Base-by-base conservation (phyloP, 1,140 invertebrate genomes). In the Lutraria rhynchaena region DNA sequence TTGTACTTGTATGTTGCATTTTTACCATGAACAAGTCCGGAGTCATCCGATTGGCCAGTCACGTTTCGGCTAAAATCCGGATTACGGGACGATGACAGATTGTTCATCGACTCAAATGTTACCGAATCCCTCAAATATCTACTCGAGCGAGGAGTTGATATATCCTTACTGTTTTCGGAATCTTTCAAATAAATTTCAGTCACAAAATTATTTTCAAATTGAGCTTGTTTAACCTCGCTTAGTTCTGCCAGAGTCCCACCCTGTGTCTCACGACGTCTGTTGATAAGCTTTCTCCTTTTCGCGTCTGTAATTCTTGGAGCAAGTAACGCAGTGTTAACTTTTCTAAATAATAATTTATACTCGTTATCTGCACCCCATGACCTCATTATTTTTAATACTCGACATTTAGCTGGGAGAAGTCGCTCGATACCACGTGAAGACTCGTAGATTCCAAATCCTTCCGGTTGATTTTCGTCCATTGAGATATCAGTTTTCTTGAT, bases 361-460 rank as follows among this genome's bases (percentile, higher is more conserved):
- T 80, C 51, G n/a, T 55, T 33, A 22, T 53, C 76, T 41, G 53
- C 51, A 17, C 65, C 76, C 76, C 76, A 80, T 0, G 63, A 70
- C n/a, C 76, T 24, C 76, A 80, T 80, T 7, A 80, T 51, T 29
- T 80, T 80, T n/a, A 80, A 35, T 49, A 80, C 9, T 7, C 65
- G 44, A 60, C 76, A 55, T 60, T 80, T 80, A 22, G 60, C 65
- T 4, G 76, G 76, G n/a, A 80, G 51, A 17, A 67, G 37, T 55
- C 76, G 11, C 60, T 80, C 76, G 60, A 80, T 80, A 29, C 76
- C 76, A 37, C 76, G 46, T 0, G 76, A 80, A 22, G 63, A 80
- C 35, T 80, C 76, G 55, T 51, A 80, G 19, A 80, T 80, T 69
- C 76, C 76, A 44, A 65, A 80, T 11, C 51, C 60, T 7, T 80